These are phyloP conservation scores for Danio choprae DNA, from an alignment of 2,797 vertebrate genomes.

Conservation along the genomic window DNA sequence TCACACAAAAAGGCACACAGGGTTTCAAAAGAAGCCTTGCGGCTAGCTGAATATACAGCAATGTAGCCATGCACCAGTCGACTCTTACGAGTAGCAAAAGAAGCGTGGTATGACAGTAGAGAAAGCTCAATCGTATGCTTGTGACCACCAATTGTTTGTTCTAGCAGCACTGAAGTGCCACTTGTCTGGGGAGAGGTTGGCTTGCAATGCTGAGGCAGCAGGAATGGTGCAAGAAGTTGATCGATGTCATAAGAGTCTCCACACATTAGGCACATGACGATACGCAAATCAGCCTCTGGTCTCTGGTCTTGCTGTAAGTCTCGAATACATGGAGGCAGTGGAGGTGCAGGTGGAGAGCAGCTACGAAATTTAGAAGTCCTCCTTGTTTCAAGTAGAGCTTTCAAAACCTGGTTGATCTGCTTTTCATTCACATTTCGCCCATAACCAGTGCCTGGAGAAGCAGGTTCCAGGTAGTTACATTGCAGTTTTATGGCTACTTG, in stretches of 20 bases:
- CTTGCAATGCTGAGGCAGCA: constrained; percentile 79
- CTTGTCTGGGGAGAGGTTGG: constrained; percentile 72
- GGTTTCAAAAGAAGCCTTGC: constrained; percentile 84
- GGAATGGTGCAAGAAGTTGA: constrained; percentile 80
- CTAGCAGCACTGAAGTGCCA: constrained; percentile 79
- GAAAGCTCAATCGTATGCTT: constrained; percentile 81
- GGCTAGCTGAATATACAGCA: constrained; percentile 81
- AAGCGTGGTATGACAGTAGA: constrained; percentile 83
- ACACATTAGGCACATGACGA: constrained; percentile 88
- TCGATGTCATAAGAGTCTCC: constrained; percentile 81
- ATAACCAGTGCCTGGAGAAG: constrained; percentile 80
- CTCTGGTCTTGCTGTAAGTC: constrained; percentile 79
- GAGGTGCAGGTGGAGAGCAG: constrained; percentile 72
- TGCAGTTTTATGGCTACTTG: constrained; percentile 84
- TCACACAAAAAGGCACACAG: constrained; percentile 87
- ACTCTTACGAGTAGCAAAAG: constrained; percentile 83
- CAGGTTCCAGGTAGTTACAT: constrained; percentile 83
- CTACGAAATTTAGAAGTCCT: constrained; percentile 74
- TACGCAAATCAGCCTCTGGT: constrained; percentile 79
- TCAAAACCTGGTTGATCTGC: constrained; percentile 86
- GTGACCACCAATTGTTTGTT: constrained; percentile 76
- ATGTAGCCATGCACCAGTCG: constrained; percentile 86
- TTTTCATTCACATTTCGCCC: constrained; percentile 86
- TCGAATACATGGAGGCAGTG: constrained; percentile 81
- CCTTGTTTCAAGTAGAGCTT: constrained; percentile 82